Base-by-base conservation (phyloP, 2,797 vertebrate species). In the Takifugu ocellatus region DNA sequence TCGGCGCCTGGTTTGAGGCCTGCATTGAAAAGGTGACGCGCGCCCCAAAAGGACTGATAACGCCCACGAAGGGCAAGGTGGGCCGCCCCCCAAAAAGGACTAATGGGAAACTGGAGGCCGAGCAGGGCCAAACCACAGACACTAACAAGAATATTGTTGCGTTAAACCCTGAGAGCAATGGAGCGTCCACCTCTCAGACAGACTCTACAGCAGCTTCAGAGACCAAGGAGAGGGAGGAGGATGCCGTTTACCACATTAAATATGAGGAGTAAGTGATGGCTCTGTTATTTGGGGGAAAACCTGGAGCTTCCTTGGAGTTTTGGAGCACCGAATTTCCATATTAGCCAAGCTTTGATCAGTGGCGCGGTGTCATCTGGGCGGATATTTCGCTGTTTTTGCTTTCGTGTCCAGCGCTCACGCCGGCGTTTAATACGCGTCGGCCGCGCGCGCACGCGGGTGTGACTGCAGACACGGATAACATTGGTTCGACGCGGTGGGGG, bases 1-100 rank as follows among this genome's bases (percentile, higher is more conserved):
- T 97, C 62, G 96, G 97, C 45, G 93, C 96, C 83, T 99, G 97
- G 97, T 99, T 99, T 77, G 97, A 99, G 92, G 96, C 95, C 78
- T 92, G 92, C 78, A 91, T 99, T 68, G 93, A 92, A 87, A 96
- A 92, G 64, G 95, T 96, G 83, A 95, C 93, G 49, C 90, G 84
- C 52, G 82, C 88, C 75, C 87, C 90, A 75, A 95, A 94, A 79
- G 94, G 90, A 92, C 92, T 91, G 80, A 93, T 93, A 50, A 58
- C 70, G 2, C 82, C 89, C 57, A 76, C 92, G 82, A 91, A 93
- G 80, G 88, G 86, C 78, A 95, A 96, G 78, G 92, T 93, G 83
- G 93, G 93, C 59, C 93, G 90, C 72, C 83, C 86, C 75, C 92
- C 89, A 79, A 97, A 94, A 94, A 95, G 94, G 93, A 95, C 95